A percentile compares a stretch with the other conserved stretches of the same genome.
phyloP scores from a whole-genome alignment of 2,888 invertebrate species.

The Margaritifera margaritifera region DNA sequence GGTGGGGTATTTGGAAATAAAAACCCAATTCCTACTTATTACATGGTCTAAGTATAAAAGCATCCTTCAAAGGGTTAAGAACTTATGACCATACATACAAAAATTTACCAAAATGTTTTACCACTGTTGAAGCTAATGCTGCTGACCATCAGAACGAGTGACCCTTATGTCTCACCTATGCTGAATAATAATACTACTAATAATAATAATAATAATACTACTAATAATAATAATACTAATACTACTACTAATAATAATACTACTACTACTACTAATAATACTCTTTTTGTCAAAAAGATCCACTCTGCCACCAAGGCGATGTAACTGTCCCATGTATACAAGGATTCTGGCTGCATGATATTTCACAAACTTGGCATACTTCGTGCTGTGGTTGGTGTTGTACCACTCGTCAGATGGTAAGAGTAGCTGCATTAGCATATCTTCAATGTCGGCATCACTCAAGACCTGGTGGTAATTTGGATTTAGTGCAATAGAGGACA shows the following conservation, averaged over 20 bases:
- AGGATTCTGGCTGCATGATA: conserved; percentile 80
- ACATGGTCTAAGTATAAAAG: too few relatives aligned
- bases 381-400: conserved; percentile 80
- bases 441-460: conserved; percentile 77
- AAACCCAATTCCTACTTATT: too few relatives aligned
- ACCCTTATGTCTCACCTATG: too few relatives aligned
- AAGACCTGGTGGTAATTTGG: conserved; percentile 77
- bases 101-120: too few relatives aligned
- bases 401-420: conserved; percentile 81
- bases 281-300: conserved; percentile 78
- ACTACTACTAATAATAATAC: too few relatives aligned
- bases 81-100: too few relatives aligned
- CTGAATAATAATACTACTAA: too few relatives aligned
- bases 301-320: conserved; percentile 78
- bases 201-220: conserved; percentile 57
- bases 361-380: conserved; percentile 79
- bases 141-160: too few relatives aligned
- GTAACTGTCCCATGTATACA: conserved; percentile 79
- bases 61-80: too few relatives aligned
- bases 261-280: conserved; percentile 42
- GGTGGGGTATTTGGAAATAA: too few relatives aligned
- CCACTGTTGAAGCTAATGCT: too few relatives aligned
- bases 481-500: conserved; percentile 78
- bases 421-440: conserved; percentile 78
- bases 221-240: too few relatives aligned